phyloP scores from a whole-genome alignment of 2,797 vertebrate species.

The Sternarchorhynchus goeldii region DNA sequence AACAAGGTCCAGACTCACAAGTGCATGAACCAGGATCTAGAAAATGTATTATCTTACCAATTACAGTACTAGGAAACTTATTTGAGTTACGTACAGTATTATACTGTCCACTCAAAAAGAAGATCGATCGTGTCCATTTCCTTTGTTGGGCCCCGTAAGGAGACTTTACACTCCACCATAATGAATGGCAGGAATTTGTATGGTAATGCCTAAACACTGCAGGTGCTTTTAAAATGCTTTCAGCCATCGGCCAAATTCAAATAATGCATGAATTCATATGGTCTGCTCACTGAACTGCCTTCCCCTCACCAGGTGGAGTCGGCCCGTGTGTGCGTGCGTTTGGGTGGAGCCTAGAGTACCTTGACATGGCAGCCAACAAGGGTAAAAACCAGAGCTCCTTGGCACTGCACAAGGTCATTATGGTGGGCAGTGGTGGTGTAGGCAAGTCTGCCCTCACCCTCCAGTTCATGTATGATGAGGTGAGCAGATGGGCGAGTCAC shows the following conservation, averaged over 20 bases:
- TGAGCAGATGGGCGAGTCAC: constrained; percentile 66
- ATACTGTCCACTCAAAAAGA: too few relatives aligned
- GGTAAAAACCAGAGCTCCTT: constrained; percentile 95
- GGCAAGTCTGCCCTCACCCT: constrained; percentile 97
- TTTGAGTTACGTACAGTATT: too few relatives aligned
- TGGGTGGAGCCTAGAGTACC: constrained; percentile 22
- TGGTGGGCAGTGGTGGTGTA: constrained; percentile 98
- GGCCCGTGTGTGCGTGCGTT: constrained; percentile 44
- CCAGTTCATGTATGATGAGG: constrained; percentile 99
- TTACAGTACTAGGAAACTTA: too few relatives aligned
- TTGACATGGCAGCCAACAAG: constrained; percentile 90
- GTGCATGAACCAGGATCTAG: too few relatives aligned
- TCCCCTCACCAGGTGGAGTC: constrained; percentile 63
- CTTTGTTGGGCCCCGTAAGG: too few relatives aligned
- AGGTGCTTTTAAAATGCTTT: too few relatives aligned
- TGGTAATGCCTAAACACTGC: too few relatives aligned
- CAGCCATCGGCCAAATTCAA: too few relatives aligned
- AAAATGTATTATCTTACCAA: not conserved
- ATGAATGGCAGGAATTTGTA: too few relatives aligned
- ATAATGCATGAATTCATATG: not conserved
- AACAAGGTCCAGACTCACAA: constrained; percentile 4
- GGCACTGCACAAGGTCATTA: constrained; percentile 97
- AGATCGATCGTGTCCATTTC: too few relatives aligned
- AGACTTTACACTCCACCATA: too few relatives aligned
- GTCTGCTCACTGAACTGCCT: not conserved